Conservation (phyloP, 2,888 invertebrate genomes). For the Lingula anatina region DNA sequence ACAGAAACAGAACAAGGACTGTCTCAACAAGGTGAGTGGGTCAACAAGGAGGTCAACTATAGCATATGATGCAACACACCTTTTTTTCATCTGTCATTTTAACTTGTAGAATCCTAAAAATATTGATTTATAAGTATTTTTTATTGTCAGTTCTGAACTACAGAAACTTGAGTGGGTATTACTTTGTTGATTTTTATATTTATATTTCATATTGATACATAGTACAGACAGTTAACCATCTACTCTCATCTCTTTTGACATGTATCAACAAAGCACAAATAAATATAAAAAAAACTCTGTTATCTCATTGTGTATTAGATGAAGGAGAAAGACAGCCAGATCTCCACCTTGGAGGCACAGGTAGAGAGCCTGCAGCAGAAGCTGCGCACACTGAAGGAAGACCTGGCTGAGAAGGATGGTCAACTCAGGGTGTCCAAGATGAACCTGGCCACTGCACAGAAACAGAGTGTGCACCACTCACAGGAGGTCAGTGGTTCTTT, state of each 20-base stretch:
- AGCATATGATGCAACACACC: too few species aligned
- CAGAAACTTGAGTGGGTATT: too few species aligned
- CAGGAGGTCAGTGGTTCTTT: conserved; percentile 32
- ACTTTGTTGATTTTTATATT: too few species aligned
- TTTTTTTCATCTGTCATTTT: too few species aligned
- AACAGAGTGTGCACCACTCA: conserved; percentile 39
- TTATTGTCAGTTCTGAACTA: too few species aligned
- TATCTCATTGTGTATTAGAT: conserved; percentile 18
- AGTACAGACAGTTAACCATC: too few species aligned
- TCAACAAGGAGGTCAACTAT: not conserved
- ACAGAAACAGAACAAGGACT: conserved; percentile 36
- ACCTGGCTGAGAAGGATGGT: conserved; percentile 43
- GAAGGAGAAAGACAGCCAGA: conserved; percentile 29
- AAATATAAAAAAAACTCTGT: too few species aligned
- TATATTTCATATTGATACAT: too few species aligned
- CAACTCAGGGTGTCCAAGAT: conserved; percentile 41
- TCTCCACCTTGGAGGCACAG: conserved; percentile 30
- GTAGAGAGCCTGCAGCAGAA: conserved; percentile 30
- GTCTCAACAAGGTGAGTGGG: conserved; percentile 30
- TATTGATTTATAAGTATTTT: too few species aligned
- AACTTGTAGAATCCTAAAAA: too few species aligned
- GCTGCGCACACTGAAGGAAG: conserved; percentile 36
- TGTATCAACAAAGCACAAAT: too few species aligned
- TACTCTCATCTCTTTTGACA: too few species aligned
- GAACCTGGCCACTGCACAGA: conserved; percentile 43